Conservation (phyloP, 1,140 invertebrate species). For the Magallana ariakensis region DNA sequence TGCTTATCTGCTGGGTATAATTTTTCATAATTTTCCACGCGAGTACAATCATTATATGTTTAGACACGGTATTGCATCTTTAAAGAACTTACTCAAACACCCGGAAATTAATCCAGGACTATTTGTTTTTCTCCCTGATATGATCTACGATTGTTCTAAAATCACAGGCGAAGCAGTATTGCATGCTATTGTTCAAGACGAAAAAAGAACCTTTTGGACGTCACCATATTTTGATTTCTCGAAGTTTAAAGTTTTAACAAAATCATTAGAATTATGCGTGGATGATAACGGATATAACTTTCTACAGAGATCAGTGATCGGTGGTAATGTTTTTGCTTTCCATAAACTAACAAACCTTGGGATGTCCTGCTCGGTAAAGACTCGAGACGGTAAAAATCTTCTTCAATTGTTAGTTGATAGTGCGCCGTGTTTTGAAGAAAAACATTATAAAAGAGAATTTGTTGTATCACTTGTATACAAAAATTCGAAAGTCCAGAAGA, state of each 20-base stretch:
- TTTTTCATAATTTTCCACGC: too few relatives aligned
- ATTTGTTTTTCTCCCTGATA: neutral
- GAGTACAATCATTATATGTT: neutral
- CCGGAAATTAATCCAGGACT: neutral
- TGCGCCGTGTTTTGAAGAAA: neutral
- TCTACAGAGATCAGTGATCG: neutral
- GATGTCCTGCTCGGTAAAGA: neutral
- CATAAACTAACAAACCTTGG: neutral
- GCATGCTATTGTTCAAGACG: neutral
- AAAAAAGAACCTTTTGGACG: too few relatives aligned
- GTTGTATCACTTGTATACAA: fast-evolving
- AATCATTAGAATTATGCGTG: neutral
- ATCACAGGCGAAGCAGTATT: neutral
- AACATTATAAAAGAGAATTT: too few relatives aligned
- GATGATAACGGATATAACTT: neutral
- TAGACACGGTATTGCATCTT: neutral
- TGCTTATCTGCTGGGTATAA: too few relatives aligned
- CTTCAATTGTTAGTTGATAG: neutral
- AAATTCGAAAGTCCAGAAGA: neutral
- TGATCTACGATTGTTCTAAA: neutral
- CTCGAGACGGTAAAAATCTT: neutral
- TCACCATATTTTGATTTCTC: too few relatives aligned
- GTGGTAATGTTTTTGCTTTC: neutral
- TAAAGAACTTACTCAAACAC: neutral
- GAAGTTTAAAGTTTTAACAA: too few relatives aligned